Base-by-base conservation (phyloP, 2,888 invertebrate species). In the Acanthosepion esculentum region DNA sequence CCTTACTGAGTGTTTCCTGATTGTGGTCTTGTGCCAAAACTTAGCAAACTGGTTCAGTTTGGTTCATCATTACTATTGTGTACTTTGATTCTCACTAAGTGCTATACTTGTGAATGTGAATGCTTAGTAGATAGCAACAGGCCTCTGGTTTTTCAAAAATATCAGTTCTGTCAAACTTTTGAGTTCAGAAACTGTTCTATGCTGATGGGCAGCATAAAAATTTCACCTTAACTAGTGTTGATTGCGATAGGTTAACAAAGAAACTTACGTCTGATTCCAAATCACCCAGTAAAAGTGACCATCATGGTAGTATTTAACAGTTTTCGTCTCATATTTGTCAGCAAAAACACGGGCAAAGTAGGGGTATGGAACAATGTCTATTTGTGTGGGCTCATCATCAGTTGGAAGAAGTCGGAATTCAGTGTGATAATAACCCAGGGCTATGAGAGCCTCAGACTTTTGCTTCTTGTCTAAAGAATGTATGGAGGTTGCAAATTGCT, bases 371-470 rank as follows among this genome's bases (percentile, higher is more conserved):
- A 97, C 97, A 1, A 97, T 95, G 95, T 97, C 97, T 20, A 97
- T 97, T 95, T 97, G 97, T 95, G 97, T 95, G 1, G 96, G 96
- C 41, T 97, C 97, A 18, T 96, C 96, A 29, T 96, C 96, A 33
- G 96, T 97, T 10, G 97, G 97, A 33, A 97, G 95, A 78, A 97
- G 96, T 94, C 96, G 96, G 95, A 97, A 97, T 95, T 97, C 97
- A 50, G 96, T 95, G 95, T 97, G 97, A 95, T 97, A 97, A 95
- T 97, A 97, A 94, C 96, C 96, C 96, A 97, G 97, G 6, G 97
- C 96, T 53, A 96, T 94, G 0, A 97, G 97, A 1, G 96, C 97
- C 95, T 97, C 97, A 95, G 97, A 96, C 55, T 97, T 96, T 15
- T 96, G 96, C 95, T 97, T 97, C 96, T 96, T 96, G n/a, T 78